These are phyloP conservation scores for Hypotaenidia okinawae DNA, from an alignment of 2,797 vertebrate species.

Conservation along the genomic window DNA sequence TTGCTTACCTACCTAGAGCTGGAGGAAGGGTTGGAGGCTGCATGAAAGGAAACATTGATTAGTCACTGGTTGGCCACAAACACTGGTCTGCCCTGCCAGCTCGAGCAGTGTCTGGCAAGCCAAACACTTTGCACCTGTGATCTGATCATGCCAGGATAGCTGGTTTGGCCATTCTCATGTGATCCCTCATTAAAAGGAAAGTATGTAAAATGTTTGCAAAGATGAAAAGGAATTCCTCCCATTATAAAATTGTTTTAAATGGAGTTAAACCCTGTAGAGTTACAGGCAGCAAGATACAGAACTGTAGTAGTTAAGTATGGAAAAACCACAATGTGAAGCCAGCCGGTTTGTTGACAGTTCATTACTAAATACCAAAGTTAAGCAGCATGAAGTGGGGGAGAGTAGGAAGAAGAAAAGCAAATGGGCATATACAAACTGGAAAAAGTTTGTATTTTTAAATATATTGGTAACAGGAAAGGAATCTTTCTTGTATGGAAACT, in stretches of 20 bases:
- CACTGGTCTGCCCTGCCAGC: background rate
- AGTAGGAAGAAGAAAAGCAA: background rate
- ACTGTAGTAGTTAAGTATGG: background rate
- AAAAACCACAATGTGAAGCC: background rate
- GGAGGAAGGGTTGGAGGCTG: background rate
- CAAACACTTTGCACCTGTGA: background rate
- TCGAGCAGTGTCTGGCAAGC: background rate
- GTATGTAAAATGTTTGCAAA: background rate
- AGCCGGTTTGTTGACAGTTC: background rate
- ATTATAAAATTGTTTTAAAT: background rate
- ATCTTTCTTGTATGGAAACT: slow-evolving; percentile 6
- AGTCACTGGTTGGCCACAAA: background rate
- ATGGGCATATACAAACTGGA: background rate
- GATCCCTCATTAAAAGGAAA: background rate
- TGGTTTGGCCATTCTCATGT: background rate
- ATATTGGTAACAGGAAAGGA: background rate
- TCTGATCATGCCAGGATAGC: background rate
- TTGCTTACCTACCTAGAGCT: background rate
- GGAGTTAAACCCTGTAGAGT: background rate
- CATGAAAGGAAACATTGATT: background rate
- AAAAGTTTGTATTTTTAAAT: slow-evolving; percentile 1
- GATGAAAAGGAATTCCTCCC: background rate
- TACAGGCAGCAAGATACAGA: background rate
- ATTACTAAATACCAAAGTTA: background rate
- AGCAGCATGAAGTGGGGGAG: background rate